These are phyloP conservation scores for Eutolmus rufibarbis DNA, from an alignment of 2,888 invertebrate genomes.

Conservation along the genomic window DNA sequence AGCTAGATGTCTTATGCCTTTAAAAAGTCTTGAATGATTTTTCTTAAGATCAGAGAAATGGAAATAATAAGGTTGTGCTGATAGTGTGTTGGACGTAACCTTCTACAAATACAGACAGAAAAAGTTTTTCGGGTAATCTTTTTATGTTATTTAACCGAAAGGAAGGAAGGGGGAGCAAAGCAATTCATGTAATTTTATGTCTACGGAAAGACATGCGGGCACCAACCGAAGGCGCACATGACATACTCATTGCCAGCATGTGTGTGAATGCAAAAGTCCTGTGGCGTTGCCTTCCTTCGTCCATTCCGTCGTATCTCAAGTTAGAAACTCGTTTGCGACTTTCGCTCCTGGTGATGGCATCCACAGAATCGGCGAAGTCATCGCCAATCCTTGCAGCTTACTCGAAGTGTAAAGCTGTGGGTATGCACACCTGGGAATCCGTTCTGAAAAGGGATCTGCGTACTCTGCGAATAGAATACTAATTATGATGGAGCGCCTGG, in stretches of 20 bases:
- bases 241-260: background rate
- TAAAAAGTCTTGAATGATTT: background rate
- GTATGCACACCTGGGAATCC: background rate
- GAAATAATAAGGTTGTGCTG: background rate
- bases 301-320: background rate
- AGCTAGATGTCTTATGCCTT: background rate
- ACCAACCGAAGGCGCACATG: slow-evolving; percentile 7
- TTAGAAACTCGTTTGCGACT: background rate
- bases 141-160: slow-evolving; percentile 18
- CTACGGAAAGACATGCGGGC: slow-evolving; percentile 22
- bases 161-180: background rate
- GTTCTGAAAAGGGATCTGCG: background rate
- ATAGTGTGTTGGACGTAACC: background rate
- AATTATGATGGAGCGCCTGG: background rate
- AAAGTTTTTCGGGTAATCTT: background rate
- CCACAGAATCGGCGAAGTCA: background rate
- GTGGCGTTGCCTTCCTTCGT: background rate
- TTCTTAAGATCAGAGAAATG: background rate
- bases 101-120: background rate
- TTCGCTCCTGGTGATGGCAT: background rate
- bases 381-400: background rate
- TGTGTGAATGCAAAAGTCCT: background rate
- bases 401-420: background rate
- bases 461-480: background rate
- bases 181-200: slow-evolving; percentile 34